A percentile compares a stretch with the other conserved stretches of the same genome.
These are phyloP conservation scores for Eurytoma adleriae DNA, from an alignment of 2,888 invertebrate species.

Conservation along the genomic window DNA sequence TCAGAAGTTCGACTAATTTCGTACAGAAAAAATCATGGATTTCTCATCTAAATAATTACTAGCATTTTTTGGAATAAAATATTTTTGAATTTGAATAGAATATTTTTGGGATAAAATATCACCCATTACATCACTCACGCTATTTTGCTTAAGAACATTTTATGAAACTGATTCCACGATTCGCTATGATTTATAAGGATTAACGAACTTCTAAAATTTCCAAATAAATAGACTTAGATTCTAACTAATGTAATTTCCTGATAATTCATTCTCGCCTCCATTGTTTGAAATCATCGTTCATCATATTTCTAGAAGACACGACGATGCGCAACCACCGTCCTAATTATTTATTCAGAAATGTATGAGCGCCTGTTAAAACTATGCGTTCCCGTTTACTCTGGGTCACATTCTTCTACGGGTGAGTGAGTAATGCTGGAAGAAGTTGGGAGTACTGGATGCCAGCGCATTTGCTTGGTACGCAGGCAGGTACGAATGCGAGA, in stretches of 20 bases:
- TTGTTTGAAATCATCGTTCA: slow-evolving; percentile 24
- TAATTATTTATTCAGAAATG: slow-evolving; percentile 25
- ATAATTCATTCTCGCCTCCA: not conserved
- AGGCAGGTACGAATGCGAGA: no score
- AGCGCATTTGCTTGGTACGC: not conserved
- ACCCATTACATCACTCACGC: no score
- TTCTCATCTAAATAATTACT: no score
- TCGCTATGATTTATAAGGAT: not conserved
- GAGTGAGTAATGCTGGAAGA: slow-evolving; percentile 46
- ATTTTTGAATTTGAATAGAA: no score
- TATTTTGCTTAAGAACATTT: no score
- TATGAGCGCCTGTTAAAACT: not conserved
- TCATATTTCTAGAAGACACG: slow-evolving; percentile 10
- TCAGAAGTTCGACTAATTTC: no score
- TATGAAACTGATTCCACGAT: no score
- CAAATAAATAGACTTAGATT: not conserved
- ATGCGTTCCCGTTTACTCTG: not conserved
- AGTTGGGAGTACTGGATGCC: slow-evolving; percentile 42
- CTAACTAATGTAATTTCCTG: slow-evolving; percentile 24
- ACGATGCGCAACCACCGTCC: not conserved
- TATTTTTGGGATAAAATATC: no score
- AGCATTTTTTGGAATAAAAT: no score
- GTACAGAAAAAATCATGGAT: no score
- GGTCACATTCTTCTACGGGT: not conserved
- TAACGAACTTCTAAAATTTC: not conserved